Conservation (phyloP, 2,888 invertebrate genomes). For the Ormyrus nitidulus region DNA sequence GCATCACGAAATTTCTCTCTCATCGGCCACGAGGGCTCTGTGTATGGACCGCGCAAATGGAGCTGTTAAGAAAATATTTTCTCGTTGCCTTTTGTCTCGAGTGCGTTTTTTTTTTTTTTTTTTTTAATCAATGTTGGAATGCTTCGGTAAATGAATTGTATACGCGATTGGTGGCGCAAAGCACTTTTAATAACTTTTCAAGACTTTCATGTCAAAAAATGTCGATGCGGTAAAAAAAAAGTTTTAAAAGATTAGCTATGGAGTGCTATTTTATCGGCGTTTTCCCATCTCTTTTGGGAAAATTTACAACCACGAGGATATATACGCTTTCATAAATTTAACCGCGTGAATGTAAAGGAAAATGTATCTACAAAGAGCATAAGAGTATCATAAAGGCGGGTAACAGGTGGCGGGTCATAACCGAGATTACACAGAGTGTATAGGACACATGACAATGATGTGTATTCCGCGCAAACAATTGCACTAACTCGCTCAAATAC, state of each 20-base stretch:
- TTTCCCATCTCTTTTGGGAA: conserved; percentile 2
- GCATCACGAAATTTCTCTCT: background rate
- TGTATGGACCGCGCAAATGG: no score
- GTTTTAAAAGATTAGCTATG: no score
- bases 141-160: no score
- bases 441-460: conserved; percentile 50
- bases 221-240: no score
- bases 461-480: conserved; percentile 54
- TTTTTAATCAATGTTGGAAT: no score
- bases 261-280: background rate
- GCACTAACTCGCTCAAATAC: conserved; percentile 48
- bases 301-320: background rate
- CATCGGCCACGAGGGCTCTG: no score
- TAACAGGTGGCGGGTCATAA: conserved; percentile 66
- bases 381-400: conserved; percentile 60
- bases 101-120: no score
- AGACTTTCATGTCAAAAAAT: no score
- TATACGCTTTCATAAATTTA: conserved; percentile 16
- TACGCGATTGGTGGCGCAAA: no score
- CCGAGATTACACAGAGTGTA: conserved; percentile 46
- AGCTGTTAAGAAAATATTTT: conserved; percentile 17
- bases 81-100: background rate
- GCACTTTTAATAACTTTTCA: no score
- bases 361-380: conserved; percentile 16
- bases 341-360: conserved; percentile 39